Evolutionary conservation across 2,113 vertebrate genomes (phyloP).

Genomic region (Gnathonemus echidnorhynchus): DNA sequence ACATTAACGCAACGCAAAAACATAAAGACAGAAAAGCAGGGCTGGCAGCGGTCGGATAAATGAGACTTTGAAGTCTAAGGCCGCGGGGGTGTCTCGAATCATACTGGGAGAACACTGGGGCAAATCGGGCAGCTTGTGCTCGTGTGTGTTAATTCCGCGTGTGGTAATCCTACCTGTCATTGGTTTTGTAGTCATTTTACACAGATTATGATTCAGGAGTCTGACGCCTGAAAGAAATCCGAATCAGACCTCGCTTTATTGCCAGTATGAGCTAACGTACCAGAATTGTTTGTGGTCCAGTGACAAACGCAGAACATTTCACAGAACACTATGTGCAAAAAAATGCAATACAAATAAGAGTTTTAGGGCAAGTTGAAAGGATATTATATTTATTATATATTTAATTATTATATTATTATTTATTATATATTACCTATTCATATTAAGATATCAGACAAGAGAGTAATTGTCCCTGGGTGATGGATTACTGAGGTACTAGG

Average conservation of each 20-base stretch:
- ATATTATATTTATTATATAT: not conserved
- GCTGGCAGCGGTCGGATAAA: not conserved
- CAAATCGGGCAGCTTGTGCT: not conserved
- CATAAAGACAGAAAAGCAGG: not conserved
- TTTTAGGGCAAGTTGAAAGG: not conserved
- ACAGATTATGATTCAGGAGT: not conserved
- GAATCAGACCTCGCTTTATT: not conserved
- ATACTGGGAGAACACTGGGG: not conserved
- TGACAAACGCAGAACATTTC: not conserved
- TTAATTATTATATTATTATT: too few species aligned
- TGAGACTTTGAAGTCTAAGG: not conserved
- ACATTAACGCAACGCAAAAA: not conserved
- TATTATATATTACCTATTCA: too few species aligned
- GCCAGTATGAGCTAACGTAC: not conserved
- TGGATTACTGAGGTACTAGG: too few species aligned
- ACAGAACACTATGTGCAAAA: not conserved
- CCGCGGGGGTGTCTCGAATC: not conserved
- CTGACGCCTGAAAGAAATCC: not conserved
- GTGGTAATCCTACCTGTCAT: not conserved
- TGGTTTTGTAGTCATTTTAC: not conserved
- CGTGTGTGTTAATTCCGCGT: not conserved
- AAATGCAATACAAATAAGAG: not conserved
- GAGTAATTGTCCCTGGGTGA: too few species aligned
- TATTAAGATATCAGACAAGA: too few species aligned
- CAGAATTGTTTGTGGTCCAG: not conserved